These are phyloP conservation scores for Eupithecia dodoneata DNA, from an alignment of 2,888 invertebrate genomes.

Conservation along the genomic window DNA sequence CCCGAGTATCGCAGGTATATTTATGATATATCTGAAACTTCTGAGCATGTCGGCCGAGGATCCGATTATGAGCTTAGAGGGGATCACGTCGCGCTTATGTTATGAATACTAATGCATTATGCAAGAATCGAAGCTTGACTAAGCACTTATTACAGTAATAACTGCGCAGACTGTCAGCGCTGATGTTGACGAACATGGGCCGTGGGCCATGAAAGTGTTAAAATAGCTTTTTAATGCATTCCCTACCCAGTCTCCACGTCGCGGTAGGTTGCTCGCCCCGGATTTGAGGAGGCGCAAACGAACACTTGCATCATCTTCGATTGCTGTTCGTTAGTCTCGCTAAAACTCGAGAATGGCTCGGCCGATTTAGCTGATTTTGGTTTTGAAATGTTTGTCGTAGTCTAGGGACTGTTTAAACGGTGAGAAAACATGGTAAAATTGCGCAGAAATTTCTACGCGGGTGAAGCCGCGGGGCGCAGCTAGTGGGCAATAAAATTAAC, in stretches of 20 bases:
- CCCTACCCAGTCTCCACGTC: background rate
- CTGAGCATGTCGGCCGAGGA: background rate
- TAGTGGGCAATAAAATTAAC: background rate
- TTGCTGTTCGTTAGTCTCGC: too few relatives aligned
- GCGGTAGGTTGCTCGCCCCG: background rate
- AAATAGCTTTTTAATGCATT: background rate
- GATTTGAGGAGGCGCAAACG: background rate
- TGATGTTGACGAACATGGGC: too few relatives aligned
- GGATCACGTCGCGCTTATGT: background rate
- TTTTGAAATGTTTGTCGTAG: too few relatives aligned
- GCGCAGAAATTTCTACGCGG: too few relatives aligned
- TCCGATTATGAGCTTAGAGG: background rate
- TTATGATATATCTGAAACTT: background rate
- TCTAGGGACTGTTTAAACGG: too few relatives aligned
- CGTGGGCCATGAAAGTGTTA: background rate
- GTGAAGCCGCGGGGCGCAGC: too few relatives aligned
- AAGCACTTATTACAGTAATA: background rate
- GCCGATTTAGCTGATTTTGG: too few relatives aligned
- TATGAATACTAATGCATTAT: background rate
- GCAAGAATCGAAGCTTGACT: background rate
- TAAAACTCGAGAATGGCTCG: too few relatives aligned
- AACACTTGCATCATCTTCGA: background rate
- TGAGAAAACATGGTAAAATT: too few relatives aligned
- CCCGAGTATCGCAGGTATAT: background rate
- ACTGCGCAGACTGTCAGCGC: too few relatives aligned